Base-by-base conservation (phyloP, 2,888 invertebrate species). In the Calliphora vomitoria region DNA sequence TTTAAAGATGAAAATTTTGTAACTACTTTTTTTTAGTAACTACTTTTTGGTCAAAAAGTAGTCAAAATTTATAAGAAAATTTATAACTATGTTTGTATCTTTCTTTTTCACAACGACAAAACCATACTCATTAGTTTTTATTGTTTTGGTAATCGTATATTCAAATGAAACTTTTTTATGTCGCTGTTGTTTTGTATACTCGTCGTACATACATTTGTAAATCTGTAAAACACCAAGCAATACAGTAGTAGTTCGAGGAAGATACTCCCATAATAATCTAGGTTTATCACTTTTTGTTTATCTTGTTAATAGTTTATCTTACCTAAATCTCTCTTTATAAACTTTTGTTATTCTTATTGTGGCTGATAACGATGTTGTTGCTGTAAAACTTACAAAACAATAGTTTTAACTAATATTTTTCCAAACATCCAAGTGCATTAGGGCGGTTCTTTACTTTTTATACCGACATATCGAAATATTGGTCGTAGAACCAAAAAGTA, bases 251-350 rank as follows among this genome's bases (percentile, higher is more conserved):
- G 76, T 66, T 78, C 53, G 25, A 38, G 55, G 38, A 83, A 69
- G 71, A 71, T 71, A 83, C 71, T 78, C 71, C 71, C 20, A 76
- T 76, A 71, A 83, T 71, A 83, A 83, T 76, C 55, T 78, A n/a
- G 60, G 64, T 72, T 83, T 83, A 83, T 78, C 62, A 64, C 64
- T 78, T 55, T 84, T 60, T 71, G 44, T 72, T 64, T 72, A 84
- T 84, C 78, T 84, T 84, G 72, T 84, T 78, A 78, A 84, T 72
- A 47, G 74, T 31, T 69, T 85, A 85, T 85, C 80, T 85, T 80
- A 69, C 80, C 75, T 62, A 80, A 85, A 85, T 85, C 85, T 85
- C 62, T 13, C 62, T 31, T 72, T 66, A 69, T 78, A 62, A 53
- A 64, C 47, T 75, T 60, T 75, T 75, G 62, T 75, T 62, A 62